Base-by-base conservation (phyloP, 35 echinoderm and acorn worm genomes). In the Apostichopus californicus region DNA sequence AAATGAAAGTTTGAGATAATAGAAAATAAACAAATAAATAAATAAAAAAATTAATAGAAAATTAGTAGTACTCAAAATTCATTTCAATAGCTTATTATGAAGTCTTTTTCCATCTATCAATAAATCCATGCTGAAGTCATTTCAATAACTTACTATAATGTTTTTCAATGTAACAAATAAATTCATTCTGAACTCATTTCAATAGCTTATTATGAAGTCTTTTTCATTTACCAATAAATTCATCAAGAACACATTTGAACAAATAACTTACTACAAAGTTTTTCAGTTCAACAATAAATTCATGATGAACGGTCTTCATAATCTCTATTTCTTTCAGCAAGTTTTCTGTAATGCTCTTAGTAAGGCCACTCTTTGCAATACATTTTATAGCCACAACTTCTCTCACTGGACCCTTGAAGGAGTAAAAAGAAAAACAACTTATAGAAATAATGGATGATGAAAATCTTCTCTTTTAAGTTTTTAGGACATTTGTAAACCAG, bases 361-460 rank as follows among this genome's bases (percentile, higher is more conserved):
- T 93, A 4, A 98, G 89, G 87, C 96, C 90, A 56, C 86, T 96
- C 56, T 95, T 95, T 6, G 91, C 78, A 0, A 98, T 89, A 80
- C 96, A 98, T 58, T 98, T 98, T 21, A 98, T 79, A n/a, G 96
- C 96, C 1, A 98, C 96, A 52, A 98, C 96, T 78, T 96, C 96
- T 79, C 96, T 93, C 24, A 95, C 94, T 75, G 93, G 90, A 83
- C 94, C 90, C 94, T 98, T 26, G 15, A 86, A 68, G 17, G 11
- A 73, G 81, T 83, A 85, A 68, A 78, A 57, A 15, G 0, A 89
- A 1, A 66, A 22, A 77, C 8, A 93, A 46, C 34, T 46, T 46
- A 4, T 46, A 46, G 3, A 0, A 46, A 46, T 87, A 73, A 77
- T 5, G 75, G 20, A 54, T 28, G 12, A 93, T 10, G 15, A 14